These are phyloP conservation scores for Drosophila kepulauana DNA, from an alignment of 1,140 invertebrate genomes.

Conservation along the genomic window DNA sequence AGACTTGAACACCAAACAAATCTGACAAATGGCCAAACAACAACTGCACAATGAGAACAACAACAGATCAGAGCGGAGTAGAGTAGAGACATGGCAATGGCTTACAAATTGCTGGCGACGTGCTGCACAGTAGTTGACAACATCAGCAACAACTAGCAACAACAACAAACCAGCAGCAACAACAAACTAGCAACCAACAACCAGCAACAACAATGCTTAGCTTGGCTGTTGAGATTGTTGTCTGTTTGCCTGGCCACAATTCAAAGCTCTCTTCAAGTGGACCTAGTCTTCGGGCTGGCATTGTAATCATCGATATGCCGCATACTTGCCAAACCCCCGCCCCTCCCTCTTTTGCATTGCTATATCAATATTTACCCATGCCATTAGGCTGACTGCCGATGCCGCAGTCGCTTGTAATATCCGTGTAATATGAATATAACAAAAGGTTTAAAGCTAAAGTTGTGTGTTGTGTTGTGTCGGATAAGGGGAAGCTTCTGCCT, in stretches of 20 bases:
- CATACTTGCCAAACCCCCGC: not conserved
- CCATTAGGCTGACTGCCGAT: slow-evolving; percentile 33
- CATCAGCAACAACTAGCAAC: slow-evolving; percentile 27
- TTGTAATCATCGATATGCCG: slow-evolving; percentile 44
- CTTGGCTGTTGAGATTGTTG: slow-evolving; percentile 22
- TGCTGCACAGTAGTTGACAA: slow-evolving; percentile 55
- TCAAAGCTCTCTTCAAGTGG: slow-evolving; percentile 30
- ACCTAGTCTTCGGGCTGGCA: slow-evolving; percentile 28
- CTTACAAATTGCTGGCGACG: slow-evolving; percentile 60
- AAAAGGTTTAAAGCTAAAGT: slow-evolving; percentile 31
- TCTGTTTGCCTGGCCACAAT: slow-evolving; percentile 36
- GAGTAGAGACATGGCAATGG: slow-evolving; percentile 25
- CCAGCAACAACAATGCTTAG: slow-evolving; percentile 33
- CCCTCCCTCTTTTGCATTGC: not conserved
- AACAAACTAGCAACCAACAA: slow-evolving; percentile 7
- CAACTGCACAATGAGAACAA: slow-evolving; percentile 37
- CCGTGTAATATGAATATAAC: slow-evolving; percentile 41
- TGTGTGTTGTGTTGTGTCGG: no score
- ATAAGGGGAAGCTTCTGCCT: not conserved
- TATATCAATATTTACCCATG: slow-evolving; percentile 49
- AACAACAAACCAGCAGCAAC: slow-evolving; percentile 17
- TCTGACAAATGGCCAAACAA: slow-evolving; percentile 73
- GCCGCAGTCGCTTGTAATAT: slow-evolving; percentile 65
- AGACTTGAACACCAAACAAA: slow-evolving; percentile 31
- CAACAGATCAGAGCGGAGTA: slow-evolving; percentile 19